Evolutionary conservation across 2,888 invertebrate species (phyloP), one percentile per base, ranked within the genome.

Genomic region (Syrista parreyssii): DNA sequence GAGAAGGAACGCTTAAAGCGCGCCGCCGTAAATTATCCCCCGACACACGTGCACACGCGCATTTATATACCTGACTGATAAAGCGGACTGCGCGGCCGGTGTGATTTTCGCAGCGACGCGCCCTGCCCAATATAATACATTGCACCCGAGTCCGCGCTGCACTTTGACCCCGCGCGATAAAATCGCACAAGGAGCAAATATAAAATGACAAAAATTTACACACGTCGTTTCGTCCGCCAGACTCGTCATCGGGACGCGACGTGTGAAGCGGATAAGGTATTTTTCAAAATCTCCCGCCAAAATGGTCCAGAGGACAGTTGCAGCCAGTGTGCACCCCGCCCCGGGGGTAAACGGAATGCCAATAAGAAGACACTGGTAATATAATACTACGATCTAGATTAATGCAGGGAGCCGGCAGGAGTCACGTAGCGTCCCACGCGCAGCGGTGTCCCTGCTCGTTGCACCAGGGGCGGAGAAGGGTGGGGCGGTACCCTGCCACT

Each of bases 341-440:
- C 23, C 74, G 68, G 75, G 75, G 74, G 40, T 55, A 76, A 74
- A 69, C 77, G 84, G 84, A 84, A 84, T 84, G 83, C 84, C 84
- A 86, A 86, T 84, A 84, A 84, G 83, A 86, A 84, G 83, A 83
- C 78, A 79, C 80, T 77, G 84, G 82, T 85, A 85, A 86, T 88
- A 86, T 88, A 87, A 84, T 86, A 85, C 84, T 84, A 84, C 87
- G 89, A 89, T 89, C 89, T 86, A 89, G 89, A 89, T 89, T 89
- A 89, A 89, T 89, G 88, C 82, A 76, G 80, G 78, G 78, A 76
- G 77, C 80, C 75, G 74, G 84, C 84, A 84, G 84, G 84, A 83
- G 84, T 84, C 87, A 85, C 86, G 86, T 86, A 85, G 77, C 87
- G 84, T 86, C 88, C 88, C 87, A 89, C 89, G 87, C 88, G 82